These are phyloP conservation scores for Anabacerthia variegaticeps DNA, from an alignment of 2,797 vertebrate species.

Conservation along the genomic window DNA sequence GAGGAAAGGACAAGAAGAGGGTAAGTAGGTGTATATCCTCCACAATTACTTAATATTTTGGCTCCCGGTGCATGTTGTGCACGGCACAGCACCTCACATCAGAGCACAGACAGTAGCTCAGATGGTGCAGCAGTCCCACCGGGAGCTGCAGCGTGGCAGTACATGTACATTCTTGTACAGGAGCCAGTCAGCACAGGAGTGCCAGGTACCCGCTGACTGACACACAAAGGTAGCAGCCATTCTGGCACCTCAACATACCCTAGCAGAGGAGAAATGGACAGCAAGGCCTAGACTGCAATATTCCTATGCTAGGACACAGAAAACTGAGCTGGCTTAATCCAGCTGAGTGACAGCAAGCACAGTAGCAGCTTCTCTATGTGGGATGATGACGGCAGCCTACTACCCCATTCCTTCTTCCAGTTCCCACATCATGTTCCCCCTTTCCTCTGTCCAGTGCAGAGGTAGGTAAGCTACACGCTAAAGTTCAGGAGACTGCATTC, in stretches of 20 bases:
- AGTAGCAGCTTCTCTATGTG: accelerated
- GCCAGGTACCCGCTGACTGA: constrained; percentile 4
- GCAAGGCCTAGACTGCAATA: background rate
- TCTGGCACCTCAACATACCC: background rate
- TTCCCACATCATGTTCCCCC: background rate
- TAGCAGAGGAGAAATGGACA: background rate
- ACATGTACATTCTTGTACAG: background rate
- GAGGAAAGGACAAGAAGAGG: background rate
- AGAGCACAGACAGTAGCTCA: background rate
- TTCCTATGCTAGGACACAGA: background rate
- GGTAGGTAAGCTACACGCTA: accelerated
- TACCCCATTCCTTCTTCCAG: background rate
- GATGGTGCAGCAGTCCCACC: background rate
- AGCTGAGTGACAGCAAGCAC: background rate
- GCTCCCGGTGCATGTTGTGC: accelerated
- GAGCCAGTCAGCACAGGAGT: background rate
- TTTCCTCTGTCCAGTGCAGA: accelerated
- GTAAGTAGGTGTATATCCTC: background rate
- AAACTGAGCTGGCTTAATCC: background rate
- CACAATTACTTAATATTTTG: background rate
- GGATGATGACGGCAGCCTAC: background rate
- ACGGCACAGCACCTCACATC: background rate
- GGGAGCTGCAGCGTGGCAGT: background rate
- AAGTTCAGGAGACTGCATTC: accelerated
- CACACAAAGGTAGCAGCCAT: background rate